phyloP scores from a whole-genome alignment of 2,888 invertebrate genomes.

The Hydraecia micacea region DNA sequence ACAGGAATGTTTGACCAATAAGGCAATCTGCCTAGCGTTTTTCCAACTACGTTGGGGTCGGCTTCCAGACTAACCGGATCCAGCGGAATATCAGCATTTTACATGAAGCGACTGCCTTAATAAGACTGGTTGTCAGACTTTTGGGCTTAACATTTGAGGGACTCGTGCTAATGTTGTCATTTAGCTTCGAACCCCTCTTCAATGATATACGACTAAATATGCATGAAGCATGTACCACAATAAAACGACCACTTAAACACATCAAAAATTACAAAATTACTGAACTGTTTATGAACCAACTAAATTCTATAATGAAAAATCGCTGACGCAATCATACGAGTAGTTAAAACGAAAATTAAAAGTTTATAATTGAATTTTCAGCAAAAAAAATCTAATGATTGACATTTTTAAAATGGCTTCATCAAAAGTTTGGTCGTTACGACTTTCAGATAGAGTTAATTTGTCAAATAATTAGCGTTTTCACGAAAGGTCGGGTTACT shows the following conservation, averaged over 20 bases:
- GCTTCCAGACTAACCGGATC: too few relatives aligned
- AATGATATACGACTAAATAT: not conserved
- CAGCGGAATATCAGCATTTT: too few relatives aligned
- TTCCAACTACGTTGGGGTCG: too few relatives aligned
- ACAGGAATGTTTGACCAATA: not conserved
- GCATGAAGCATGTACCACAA: not conserved
- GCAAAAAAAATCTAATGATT: constrained; percentile 17
- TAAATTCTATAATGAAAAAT: constrained; percentile 11
- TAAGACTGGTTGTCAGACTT: too few relatives aligned
- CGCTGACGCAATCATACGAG: constrained; percentile 25
- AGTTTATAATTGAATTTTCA: constrained; percentile 47
- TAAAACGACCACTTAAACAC: not conserved
- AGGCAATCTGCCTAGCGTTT: too few relatives aligned
- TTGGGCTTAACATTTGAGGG: too few relatives aligned
- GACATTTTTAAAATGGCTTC: constrained; percentile 22
- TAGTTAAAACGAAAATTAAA: constrained; percentile 29
- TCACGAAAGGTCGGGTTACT: not conserved
- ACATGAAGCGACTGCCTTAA: too few relatives aligned
- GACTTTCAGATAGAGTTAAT: constrained; percentile 41
- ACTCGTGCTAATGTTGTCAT: too few relatives aligned
- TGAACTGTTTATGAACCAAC: not conserved
- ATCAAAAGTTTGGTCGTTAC: constrained; percentile 36
- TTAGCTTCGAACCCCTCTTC: too few relatives aligned
- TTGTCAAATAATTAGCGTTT: constrained; percentile 44
- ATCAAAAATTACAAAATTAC: not conserved